A percentile compares a stretch with the other conserved stretches of the same genome.
phyloP scores from a whole-genome alignment of 1,140 invertebrate species.

The Choristoneura fumiferana region DNA sequence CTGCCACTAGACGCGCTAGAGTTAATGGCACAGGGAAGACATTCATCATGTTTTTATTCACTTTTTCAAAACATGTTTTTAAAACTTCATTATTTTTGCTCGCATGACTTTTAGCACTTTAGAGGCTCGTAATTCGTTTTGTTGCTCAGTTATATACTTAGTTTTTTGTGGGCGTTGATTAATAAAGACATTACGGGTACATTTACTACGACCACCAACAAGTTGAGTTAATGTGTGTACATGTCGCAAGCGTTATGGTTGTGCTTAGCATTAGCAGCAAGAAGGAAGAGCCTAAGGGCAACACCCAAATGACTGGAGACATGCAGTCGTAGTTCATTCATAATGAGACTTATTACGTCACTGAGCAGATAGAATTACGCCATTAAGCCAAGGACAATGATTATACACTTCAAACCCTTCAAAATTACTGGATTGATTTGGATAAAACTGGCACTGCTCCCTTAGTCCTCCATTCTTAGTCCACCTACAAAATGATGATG shows the following conservation, averaged over 20 bases:
- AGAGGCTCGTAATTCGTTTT: conserved; percentile 21
- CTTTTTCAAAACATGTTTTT: conserved; percentile 22
- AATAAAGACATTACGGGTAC: conserved; percentile 32
- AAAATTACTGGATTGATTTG: no score
- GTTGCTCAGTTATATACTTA: conserved; percentile 20
- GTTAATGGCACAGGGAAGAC: conserved; percentile 16
- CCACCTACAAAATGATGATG: no score
- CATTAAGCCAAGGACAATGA: not conserved
- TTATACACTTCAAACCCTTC: no score
- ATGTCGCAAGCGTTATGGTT: conserved; percentile 15
- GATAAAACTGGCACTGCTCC: no score
- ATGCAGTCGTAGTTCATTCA: conserved; percentile 1
- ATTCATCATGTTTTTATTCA: conserved; percentile 27
- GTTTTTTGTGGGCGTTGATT: conserved; percentile 24
- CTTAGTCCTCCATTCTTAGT: no score
- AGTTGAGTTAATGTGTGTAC: conserved; percentile 6
- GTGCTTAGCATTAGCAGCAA: not conserved
- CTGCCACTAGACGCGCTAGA: not conserved
- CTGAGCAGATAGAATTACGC: not conserved
- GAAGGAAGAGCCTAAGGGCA: conserved; percentile 13
- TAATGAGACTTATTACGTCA: conserved; percentile 9
- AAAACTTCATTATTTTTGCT: conserved; percentile 21
- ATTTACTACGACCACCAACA: conserved; percentile 24
- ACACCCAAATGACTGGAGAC: conserved; percentile 12
- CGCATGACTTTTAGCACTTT: conserved; percentile 25